Percentiles rank a stretch among this genome's conserved stretches.
These are phyloP conservation scores for Sycobia sp. DNA, from an alignment of 1,140 invertebrate species.

Conservation along the genomic window DNA sequence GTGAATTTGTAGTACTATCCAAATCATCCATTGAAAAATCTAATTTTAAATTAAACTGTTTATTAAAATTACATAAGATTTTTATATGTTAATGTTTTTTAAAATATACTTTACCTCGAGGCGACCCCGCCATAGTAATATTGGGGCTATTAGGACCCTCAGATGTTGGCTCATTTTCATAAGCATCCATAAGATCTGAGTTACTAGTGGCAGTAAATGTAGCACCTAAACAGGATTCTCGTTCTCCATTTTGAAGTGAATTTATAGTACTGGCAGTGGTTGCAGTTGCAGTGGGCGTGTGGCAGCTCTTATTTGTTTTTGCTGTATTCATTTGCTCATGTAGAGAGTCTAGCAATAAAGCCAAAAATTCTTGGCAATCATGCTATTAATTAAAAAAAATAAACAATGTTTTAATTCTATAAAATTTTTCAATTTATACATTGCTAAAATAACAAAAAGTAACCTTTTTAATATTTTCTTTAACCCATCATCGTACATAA, in stretches of 20 bases:
- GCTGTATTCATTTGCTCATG: slow-evolving; percentile 71
- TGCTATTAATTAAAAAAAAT: slow-evolving; percentile 61
- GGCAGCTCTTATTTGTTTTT: slow-evolving; percentile 50
- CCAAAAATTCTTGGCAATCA: slow-evolving; percentile 78
- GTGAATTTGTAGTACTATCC: slow-evolving; percentile 54
- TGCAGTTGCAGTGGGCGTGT: slow-evolving; percentile 45
- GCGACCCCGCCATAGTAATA: slow-evolving; percentile 54
- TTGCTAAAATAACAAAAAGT: no score
- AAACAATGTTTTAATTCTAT: not conserved
- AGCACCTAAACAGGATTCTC: slow-evolving; percentile 38
- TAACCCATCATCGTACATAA: no score
- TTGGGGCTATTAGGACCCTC: slow-evolving; percentile 55
- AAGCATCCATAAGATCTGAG: slow-evolving; percentile 48
- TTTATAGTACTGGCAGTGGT: slow-evolving; percentile 54
- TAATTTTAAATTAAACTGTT: slow-evolving; percentile 34
- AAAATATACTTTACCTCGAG: slow-evolving; percentile 46
- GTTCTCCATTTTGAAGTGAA: slow-evolving; percentile 47
- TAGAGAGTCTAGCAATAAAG: slow-evolving; percentile 70
- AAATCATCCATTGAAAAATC: slow-evolving; percentile 50
- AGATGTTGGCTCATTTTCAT: slow-evolving; percentile 47
- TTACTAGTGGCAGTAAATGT: slow-evolving; percentile 48
- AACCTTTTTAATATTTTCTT: no score
- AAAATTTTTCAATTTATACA: not conserved
- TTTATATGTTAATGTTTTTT: slow-evolving; percentile 1
- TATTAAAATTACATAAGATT: not conserved